A percentile compares a stretch with the other conserved stretches of the same genome.
Conservation (phyloP, 2,888 invertebrate species). For the Eupithecia inturbata region DNA sequence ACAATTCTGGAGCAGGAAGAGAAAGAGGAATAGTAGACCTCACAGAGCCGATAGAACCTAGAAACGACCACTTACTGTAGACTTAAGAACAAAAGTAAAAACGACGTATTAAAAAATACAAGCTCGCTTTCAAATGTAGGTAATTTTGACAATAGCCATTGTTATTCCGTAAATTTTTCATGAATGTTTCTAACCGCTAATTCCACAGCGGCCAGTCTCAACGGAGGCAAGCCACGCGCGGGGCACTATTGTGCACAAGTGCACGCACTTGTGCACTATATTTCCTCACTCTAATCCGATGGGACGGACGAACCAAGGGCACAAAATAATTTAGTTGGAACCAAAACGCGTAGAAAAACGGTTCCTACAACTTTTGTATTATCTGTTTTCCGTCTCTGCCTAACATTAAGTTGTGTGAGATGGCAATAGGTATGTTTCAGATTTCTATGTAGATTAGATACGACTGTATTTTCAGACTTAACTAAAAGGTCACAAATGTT, state of each 20-base stretch:
- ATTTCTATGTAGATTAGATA: conserved; percentile 57
- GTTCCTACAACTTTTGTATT: background rate
- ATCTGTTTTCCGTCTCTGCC: background rate
- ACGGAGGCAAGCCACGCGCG: background rate
- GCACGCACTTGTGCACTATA: background rate
- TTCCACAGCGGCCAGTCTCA: background rate
- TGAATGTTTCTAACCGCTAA: background rate
- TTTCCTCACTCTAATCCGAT: background rate
- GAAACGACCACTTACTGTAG: conserved; percentile 9
- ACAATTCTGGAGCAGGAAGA: conserved; percentile 86
- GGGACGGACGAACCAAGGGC: background rate
- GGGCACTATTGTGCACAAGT: background rate
- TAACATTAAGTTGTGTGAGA: background rate
- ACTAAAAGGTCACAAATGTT: conserved; percentile 65
- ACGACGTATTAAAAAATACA: background rate
- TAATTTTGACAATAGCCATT: background rate
- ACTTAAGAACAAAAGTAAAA: conserved; percentile 13
- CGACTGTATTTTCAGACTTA: conserved; percentile 63
- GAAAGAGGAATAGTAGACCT: conserved; percentile 66
- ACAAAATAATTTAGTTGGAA: background rate
- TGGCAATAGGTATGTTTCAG: background rate
- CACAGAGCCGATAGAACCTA: conserved; percentile 22
- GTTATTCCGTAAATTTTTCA: background rate
- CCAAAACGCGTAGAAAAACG: background rate
- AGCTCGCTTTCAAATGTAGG: background rate